phyloP scores from a whole-genome alignment of 1,140 invertebrate species.

The Procambarus clarkii region DNA sequence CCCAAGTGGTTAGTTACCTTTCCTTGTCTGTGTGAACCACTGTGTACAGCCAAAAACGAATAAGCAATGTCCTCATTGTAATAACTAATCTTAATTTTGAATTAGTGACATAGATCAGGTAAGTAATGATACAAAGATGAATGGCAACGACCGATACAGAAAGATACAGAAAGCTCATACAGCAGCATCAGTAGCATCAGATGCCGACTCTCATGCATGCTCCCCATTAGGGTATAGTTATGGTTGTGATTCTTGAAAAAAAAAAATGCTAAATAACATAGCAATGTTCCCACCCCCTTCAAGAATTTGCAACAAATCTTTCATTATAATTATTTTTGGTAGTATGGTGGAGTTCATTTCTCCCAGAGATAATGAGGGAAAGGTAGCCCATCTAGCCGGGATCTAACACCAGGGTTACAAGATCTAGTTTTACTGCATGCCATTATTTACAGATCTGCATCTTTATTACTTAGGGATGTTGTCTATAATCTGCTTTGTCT shows the following conservation, averaged over 20 bases:
- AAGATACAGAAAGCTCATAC: no score
- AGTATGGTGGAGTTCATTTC: neutral
- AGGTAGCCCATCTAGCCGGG: neutral
- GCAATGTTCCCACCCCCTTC: neutral
- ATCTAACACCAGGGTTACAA: neutral
- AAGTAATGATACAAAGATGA: neutral
- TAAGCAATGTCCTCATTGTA: no score
- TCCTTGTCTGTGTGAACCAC: no score
- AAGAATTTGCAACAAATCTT: neutral
- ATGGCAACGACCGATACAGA: no score
- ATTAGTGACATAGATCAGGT: neutral
- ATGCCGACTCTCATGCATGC: neutral
- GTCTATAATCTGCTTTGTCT: constrained; percentile 8
- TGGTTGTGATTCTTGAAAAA: neutral
- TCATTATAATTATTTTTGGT: neutral
- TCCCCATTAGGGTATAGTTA: neutral
- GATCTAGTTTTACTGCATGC: neutral
- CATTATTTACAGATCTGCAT: neutral
- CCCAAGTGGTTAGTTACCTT: no score
- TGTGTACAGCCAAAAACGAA: no score
- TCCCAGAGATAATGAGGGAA: neutral
- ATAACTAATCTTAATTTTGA: no score
- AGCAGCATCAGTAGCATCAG: neutral
- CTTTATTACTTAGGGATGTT: constrained; percentile 3
- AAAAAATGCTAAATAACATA: neutral